Conservation (phyloP, 1,140 invertebrate species). For the Magallana ariakensis region DNA sequence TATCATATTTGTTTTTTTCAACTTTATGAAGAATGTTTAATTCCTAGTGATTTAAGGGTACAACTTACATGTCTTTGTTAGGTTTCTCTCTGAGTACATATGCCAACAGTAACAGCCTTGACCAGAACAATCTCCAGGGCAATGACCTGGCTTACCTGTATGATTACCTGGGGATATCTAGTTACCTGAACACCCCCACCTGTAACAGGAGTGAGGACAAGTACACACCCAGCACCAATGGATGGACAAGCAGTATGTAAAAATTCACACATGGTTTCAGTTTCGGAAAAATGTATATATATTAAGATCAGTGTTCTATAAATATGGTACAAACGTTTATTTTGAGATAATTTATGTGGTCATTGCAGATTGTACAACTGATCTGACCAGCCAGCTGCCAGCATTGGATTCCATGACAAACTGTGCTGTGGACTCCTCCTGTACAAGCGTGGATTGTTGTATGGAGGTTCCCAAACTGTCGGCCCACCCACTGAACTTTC, state of each 20-base stretch:
- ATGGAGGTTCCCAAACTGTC: slow-evolving; percentile 17
- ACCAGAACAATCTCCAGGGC: slow-evolving; percentile 23
- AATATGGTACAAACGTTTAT: too few relatives aligned
- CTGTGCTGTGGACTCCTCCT: slow-evolving; percentile 18
- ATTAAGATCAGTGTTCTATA: too few relatives aligned
- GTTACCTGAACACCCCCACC: slow-evolving; percentile 27
- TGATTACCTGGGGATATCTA: slow-evolving; percentile 39
- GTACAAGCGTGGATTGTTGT: slow-evolving; percentile 46
- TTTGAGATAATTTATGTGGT: too few relatives aligned
- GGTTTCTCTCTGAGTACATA: slow-evolving; percentile 50
- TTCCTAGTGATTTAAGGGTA: too few relatives aligned
- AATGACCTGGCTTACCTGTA: slow-evolving; percentile 15
- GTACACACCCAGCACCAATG: slow-evolving; percentile 9
- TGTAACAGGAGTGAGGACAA: slow-evolving; percentile 10
- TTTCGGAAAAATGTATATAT: too few relatives aligned
- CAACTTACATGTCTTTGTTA: not conserved
- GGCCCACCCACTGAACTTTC: slow-evolving; percentile 24
- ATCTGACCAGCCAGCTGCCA: not conserved
- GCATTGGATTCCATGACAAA: not conserved
- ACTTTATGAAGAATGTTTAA: too few relatives aligned
- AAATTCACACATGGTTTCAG: too few relatives aligned
- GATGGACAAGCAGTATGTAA: slow-evolving; percentile 22
- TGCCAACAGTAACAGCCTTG: slow-evolving; percentile 2
- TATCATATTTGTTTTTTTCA: too few relatives aligned
- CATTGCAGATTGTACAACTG: not conserved